phyloP scores from a whole-genome alignment of 2,113 vertebrate species.

The Varanus komodoensis region DNA sequence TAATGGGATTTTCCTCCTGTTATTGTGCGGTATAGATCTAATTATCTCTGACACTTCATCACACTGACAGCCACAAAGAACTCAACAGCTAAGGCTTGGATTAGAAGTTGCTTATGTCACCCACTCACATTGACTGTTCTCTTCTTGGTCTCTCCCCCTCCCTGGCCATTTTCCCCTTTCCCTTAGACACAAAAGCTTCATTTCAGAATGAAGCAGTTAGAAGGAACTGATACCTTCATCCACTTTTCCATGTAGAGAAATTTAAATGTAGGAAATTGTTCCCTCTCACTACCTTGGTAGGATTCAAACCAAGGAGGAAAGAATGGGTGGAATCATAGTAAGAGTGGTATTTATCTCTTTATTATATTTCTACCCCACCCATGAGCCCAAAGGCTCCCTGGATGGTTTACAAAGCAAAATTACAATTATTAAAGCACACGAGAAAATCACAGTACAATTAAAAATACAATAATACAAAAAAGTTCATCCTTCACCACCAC shows the following conservation, averaged over 20 bases:
- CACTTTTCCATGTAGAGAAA: not conserved
- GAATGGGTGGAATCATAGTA: too few relatives aligned
- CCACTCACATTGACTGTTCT: not conserved
- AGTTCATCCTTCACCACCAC: too few relatives aligned
- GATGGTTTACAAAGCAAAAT: too few relatives aligned
- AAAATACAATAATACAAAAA: too few relatives aligned
- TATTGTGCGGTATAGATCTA: constrained; percentile 33
- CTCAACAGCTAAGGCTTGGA: not conserved
- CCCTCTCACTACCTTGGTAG: not conserved
- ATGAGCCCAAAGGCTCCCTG: too few relatives aligned
- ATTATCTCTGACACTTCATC: constrained; percentile 15
- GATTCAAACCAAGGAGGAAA: not conserved
- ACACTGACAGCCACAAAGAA: not conserved
- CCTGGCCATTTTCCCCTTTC: not conserved
- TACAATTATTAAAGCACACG: too few relatives aligned
- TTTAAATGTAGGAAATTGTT: not conserved
- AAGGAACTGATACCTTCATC: not conserved
- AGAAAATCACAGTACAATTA: too few relatives aligned
- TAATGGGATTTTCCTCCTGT: constrained; percentile 16
- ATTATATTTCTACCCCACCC: too few relatives aligned
- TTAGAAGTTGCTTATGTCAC: not conserved
- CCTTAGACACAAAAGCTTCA: not conserved
- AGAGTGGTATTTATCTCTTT: too few relatives aligned
- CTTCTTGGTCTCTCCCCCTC: too few relatives aligned
- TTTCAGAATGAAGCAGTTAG: not conserved